Base-by-base conservation (phyloP, 2,888 invertebrate species). In the Argynnis bischoffii region DNA sequence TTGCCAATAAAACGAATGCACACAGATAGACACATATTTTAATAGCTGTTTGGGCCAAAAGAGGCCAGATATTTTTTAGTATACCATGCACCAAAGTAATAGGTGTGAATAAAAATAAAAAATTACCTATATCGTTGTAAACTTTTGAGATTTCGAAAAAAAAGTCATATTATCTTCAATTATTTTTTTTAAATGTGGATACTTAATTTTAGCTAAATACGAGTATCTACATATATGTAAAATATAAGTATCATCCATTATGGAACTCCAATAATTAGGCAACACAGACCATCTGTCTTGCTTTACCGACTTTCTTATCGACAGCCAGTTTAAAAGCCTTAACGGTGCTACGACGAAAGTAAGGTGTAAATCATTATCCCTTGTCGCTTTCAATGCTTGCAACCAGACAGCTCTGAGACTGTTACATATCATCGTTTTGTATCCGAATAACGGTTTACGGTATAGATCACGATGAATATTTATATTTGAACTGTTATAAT, bases 281-380 rank as follows among this genome's bases (percentile, higher is more conserved):
- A 64, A 50, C 54, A 57, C 55, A 71, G 74, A 77, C 83, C 85
- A 87, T 87, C 80, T 80, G 82, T 89, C 87, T 86, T 86, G 80
- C 84, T 84, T 82, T 83, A 81, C 81, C 83, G 83, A 87, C 87
- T 89, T 88, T 86, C 84, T 82, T 83, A 80, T 71, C 75, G 76
- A 74, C 77, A 80, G 79, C 80, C 82, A 79, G 80, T 85, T 88
- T 86, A 81, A 89, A 83, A 88, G 83, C 80, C 79, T 83, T 90
- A 90, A 89, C 90, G 90, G 90, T 89, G 86, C 80, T 73, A 76
- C 79, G 82, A 84, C 79, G 88, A 90, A 90, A 90, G 88, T 89
- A 88, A 89, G 80, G 81, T 84, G 85, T 88, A 85, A 88, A 88
- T 89, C 85, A 87, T 79, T 75, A 75, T 74, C 69, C 79, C 81